Evolutionary conservation across 2,113 vertebrate genomes (phyloP), one percentile per base, ranked within the genome.

Genomic region (Anser cygnoides): DNA sequence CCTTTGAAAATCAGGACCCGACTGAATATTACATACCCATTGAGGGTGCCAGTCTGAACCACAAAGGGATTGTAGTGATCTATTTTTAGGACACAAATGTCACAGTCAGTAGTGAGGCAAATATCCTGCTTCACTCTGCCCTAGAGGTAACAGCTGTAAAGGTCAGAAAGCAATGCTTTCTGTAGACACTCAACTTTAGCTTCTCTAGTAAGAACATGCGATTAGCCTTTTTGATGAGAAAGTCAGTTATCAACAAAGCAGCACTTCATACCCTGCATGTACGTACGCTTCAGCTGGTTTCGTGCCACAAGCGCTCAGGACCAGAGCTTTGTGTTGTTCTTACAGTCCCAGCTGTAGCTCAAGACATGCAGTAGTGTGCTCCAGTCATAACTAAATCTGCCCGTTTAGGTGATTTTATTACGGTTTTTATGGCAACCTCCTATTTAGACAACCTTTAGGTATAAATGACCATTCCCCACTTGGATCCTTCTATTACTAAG

Each of bases 11-110:
- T 22, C 3, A 9, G 63, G 54, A 80, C 37, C 31, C 16, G 39
- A 91, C 58, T 73, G 77, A 92, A 6, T 57, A 75, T 49, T 39
- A 23, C 4, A 23, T 54, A 85, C 44, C 41, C n/a, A 4, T 4
- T 76, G 50, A 89, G 63, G 59, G 66, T 90, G 89, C 44, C 0
- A 0, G 62, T 74, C 91, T 77, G 75, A 93, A 91, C 66, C 37
- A 91, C 80, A 81, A 87, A 58, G 62, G 62, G 76, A 95, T 49
- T 76, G 77, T 82, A 91, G 89, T 37, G 43, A 70, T 94, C 89
- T 96, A 95, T 92, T 95, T 94, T 96, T 92, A 91, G 95, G 84
- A 88, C 84, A 94, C 55, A 87, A 95, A 95, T 95, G 89, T 90
- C 95, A 95, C 78, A 88, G 84, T 82, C 91, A 89, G 58, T 70